Conservation (phyloP, 2,113 vertebrate species). For the Tenebrosternarchus preto region DNA sequence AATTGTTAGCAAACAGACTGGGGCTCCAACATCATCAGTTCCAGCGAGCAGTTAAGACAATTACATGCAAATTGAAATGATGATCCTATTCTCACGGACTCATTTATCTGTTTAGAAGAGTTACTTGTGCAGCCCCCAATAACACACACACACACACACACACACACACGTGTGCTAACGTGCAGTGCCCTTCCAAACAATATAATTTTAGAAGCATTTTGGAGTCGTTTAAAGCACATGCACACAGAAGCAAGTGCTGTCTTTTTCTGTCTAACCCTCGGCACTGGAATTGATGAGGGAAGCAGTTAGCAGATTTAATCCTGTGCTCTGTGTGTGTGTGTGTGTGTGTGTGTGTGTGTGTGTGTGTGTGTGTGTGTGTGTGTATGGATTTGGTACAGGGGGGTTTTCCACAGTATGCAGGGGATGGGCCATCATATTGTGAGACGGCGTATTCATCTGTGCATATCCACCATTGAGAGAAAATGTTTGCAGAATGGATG, state of each 20-base stretch:
- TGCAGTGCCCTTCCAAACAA: conserved; percentile 33
- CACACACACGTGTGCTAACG: background rate
- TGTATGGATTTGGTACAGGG: conserved; percentile 27
- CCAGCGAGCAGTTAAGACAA: conserved; percentile 51
- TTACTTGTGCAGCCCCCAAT: background rate
- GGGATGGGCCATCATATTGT: conserved; percentile 12
- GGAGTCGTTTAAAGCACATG: conserved; percentile 12
- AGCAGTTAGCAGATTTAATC: conserved; percentile 30
- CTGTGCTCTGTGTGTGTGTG: conserved; percentile 25
- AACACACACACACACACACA: background rate
- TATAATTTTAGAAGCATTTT: conserved; percentile 21
- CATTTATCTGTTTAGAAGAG: conserved; percentile 43
- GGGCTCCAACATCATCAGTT: conserved; percentile 47
- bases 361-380: background rate
- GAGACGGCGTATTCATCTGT: conserved; percentile 48
- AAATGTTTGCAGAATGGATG: conserved; percentile 32
- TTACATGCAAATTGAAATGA: conserved; percentile 57
- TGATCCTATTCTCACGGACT: conserved; percentile 35
- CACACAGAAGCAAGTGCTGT: background rate
- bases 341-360: conserved; percentile 7
- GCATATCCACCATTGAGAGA: conserved; percentile 32
- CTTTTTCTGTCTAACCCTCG: background rate
- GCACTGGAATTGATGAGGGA: conserved; percentile 23
- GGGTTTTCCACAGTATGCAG: conserved; percentile 16
- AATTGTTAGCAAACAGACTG: conserved; percentile 58